Percentiles rank a stretch among this genome's conserved stretches.
Evolutionary conservation across 2,797 vertebrate genomes (phyloP).

Genomic region (Sebastes kiyomatsui): DNA sequence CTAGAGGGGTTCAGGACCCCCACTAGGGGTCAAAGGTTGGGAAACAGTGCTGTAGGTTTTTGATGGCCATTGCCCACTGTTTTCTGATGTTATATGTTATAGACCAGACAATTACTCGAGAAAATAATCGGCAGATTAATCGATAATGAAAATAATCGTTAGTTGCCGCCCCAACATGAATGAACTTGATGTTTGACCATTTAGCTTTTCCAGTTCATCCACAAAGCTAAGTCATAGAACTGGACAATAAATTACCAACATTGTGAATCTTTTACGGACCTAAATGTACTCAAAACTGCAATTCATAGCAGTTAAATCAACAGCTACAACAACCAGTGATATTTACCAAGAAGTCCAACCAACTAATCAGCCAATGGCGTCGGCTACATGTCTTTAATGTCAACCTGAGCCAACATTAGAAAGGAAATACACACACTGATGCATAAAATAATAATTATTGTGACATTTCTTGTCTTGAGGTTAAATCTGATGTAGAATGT

Average conservation of each 20-base stretch:
- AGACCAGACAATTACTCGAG: not conserved
- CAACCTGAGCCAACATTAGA: not conserved
- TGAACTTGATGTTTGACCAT: no score
- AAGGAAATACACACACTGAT: not conserved
- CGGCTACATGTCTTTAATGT: not conserved
- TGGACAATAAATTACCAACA: not conserved
- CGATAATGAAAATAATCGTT: not conserved
- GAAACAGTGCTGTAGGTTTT: not conserved
- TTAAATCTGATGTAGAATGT: not conserved
- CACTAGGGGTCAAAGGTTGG: no score
- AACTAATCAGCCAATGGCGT: not conserved
- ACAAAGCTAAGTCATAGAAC: not conserved
- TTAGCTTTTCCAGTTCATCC: not conserved
- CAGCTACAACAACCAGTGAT: not conserved
- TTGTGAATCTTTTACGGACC: no score
- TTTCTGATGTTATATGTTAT: no score
- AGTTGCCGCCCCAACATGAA: not conserved
- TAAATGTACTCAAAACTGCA: no score
- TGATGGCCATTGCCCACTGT: not conserved
- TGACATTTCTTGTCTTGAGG: not conserved
- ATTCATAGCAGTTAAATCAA: no score
- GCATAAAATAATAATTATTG: not conserved
- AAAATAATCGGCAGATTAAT: not conserved
- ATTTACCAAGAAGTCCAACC: not conserved
- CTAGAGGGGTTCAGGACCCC: no score